Conservation (phyloP, 2,797 vertebrate genomes). For the Saguinus oedipus region DNA sequence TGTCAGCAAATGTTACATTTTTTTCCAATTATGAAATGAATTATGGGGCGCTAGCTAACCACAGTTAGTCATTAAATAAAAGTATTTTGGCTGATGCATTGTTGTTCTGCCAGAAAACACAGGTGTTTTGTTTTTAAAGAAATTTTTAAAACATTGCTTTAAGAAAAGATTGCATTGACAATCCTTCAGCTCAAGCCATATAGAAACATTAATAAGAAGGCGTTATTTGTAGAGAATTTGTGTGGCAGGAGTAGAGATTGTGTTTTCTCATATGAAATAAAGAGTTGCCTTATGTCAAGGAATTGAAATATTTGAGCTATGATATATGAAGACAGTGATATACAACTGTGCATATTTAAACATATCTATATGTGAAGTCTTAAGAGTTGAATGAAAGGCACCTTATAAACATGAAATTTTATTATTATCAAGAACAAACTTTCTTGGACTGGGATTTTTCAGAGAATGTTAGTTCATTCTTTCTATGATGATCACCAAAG, state of each 20-base stretch:
- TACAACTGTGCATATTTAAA: constrained; percentile 58
- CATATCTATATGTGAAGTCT: constrained; percentile 4
- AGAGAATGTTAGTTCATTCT: constrained; percentile 46
- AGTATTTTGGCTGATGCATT: constrained; percentile 78
- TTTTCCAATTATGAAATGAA: constrained; percentile 85
- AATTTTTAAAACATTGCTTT: constrained; percentile 59
- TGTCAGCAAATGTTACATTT: constrained; percentile 83
- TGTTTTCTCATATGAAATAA: constrained; percentile 65
- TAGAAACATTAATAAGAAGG: constrained; percentile 58
- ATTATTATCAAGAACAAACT: constrained; percentile 52
- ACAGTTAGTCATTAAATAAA: constrained; percentile 79
- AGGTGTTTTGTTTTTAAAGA: constrained; percentile 80
- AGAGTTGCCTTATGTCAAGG: constrained; percentile 58
- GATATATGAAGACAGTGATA: constrained; percentile 45
- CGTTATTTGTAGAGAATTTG: constrained; percentile 50
- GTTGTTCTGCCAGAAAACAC: constrained; percentile 81
- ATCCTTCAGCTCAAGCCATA: constrained; percentile 29
- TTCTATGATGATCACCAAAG: constrained; percentile 30
- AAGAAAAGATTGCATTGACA: constrained; percentile 71
- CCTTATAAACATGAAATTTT: constrained; percentile 47
- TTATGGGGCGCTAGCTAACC: constrained; percentile 78
- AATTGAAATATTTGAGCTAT: constrained; percentile 52
- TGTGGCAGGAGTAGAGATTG: constrained; percentile 25
- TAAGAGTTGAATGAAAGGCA: constrained; percentile 54
- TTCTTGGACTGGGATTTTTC: neutral